Conservation (phyloP, 2,113 vertebrate genomes). For the Limnothrissa miodon region DNA sequence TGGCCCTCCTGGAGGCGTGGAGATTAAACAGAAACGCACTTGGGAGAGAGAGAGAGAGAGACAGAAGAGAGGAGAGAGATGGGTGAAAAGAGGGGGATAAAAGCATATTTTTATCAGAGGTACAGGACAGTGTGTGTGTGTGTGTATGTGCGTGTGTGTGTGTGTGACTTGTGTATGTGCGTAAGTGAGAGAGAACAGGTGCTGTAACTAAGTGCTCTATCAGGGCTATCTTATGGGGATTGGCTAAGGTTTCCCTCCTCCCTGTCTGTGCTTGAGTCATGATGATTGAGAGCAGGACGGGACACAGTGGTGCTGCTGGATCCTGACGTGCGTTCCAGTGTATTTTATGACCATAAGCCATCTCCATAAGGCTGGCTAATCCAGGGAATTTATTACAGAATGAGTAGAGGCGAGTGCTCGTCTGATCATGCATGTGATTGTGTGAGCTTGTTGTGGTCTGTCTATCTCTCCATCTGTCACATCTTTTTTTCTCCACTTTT, state of each 20-base stretch:
- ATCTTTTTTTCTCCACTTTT: constrained; percentile 3
- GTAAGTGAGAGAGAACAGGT: not conserved
- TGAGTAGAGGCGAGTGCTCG: not conserved
- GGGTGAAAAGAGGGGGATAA: not conserved
- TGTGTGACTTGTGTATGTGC: not conserved
- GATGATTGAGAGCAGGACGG: not conserved
- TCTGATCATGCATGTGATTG: not conserved
- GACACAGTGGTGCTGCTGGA: not conserved
- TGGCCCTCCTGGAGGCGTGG: not conserved
- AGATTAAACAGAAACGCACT: not conserved
- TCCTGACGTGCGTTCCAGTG: too few species aligned
- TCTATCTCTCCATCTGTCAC: not conserved
- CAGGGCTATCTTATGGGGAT: not conserved
- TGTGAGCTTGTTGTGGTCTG: not conserved
- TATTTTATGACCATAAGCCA: too few species aligned
- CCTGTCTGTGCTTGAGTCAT: not conserved
- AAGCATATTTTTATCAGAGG: not conserved
- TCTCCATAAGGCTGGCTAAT: too few species aligned
- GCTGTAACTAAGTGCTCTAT: not conserved
- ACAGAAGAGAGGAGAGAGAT: not conserved
- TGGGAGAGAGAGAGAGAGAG: not conserved
- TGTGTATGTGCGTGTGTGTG: not conserved
- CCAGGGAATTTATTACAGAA: not conserved
- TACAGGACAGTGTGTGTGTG: not conserved
- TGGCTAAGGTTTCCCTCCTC: not conserved